Evolutionary conservation across 1,140 invertebrate species (phyloP).

Genomic region (Portunus trituberculatus): DNA sequence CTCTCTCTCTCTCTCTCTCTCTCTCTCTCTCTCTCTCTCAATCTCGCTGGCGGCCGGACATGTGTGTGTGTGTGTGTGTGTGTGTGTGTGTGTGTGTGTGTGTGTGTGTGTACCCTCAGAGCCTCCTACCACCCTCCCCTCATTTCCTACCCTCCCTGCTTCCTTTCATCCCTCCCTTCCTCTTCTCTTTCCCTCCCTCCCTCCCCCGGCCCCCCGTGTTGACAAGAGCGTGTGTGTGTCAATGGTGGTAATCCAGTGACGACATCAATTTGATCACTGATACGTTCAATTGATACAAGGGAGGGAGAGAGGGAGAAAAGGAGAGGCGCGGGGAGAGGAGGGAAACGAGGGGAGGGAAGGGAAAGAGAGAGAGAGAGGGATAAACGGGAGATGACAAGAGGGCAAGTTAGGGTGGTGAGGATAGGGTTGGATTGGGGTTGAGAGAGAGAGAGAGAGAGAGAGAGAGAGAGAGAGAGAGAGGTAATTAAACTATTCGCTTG

Average conservation of each 20-base stretch:
- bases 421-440: not conserved
- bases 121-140: not conserved
- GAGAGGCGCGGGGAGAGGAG: not conserved
- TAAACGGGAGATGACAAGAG: not conserved
- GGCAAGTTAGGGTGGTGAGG: not conserved
- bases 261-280: slow-evolving; percentile 76
- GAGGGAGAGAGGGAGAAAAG: not conserved
- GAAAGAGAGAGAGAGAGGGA: not conserved
- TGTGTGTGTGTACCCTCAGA: no score
- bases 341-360: not conserved
- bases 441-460: slow-evolving; percentile 4
- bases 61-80: no score
- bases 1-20: no score
- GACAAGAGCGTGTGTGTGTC: slow-evolving; percentile 71
- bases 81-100: no score
- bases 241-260: slow-evolving; percentile 73
- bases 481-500: not conserved
- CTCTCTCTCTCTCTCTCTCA: no score
- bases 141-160: not conserved
- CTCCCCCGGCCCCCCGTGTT: slow-evolving; percentile 44
- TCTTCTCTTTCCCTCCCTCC: slow-evolving; percentile 32
- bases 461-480: not conserved
- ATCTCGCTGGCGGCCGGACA: no score
- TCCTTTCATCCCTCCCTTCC: slow-evolving; percentile 17
- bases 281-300: slow-evolving; percentile 75